phyloP scores from a whole-genome alignment of 2,113 vertebrate genomes.

The Cheilinus undulatus region DNA sequence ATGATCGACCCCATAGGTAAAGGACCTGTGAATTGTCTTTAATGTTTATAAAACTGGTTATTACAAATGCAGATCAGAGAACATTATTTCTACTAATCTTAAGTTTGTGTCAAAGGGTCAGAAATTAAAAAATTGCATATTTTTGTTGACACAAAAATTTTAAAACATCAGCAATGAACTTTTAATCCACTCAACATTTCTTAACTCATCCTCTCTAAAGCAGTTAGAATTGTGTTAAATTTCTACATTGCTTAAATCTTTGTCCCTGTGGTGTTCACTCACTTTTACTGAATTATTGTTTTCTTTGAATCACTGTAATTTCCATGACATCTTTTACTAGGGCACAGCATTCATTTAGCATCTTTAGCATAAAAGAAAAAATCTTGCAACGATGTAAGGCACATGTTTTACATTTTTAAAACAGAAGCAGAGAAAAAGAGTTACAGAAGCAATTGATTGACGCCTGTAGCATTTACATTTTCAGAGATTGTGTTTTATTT shows the following conservation, averaged over 20 bases:
- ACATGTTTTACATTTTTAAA: slow-evolving; percentile 9
- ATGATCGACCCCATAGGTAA: too few species aligned
- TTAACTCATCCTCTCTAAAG: background rate
- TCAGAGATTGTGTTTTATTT: slow-evolving; percentile 11
- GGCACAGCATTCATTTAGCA: too few species aligned
- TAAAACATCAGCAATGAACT: background rate
- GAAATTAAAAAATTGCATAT: too few species aligned
- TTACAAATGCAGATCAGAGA: too few species aligned
- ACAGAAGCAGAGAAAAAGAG: slow-evolving; percentile 26
- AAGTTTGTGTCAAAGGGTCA: too few species aligned
- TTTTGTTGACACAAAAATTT: background rate
- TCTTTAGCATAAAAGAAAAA: background rate
- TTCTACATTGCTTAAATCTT: background rate
- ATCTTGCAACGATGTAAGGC: slow-evolving; percentile 6
- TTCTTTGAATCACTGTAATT: slow-evolving; percentile 9
- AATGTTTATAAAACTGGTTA: too few species aligned
- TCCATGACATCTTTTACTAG: background rate
- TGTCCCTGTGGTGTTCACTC: background rate
- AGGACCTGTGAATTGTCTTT: too few species aligned
- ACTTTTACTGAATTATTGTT: background rate
- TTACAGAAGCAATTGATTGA: slow-evolving; percentile 9
- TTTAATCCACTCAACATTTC: background rate
- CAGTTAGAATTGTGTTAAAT: background rate
- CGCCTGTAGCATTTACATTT: slow-evolving; percentile 21
- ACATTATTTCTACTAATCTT: too few species aligned